Evolutionary conservation across 2,888 invertebrate genomes (phyloP), one percentile per base, ranked within the genome.

Genomic region (Ophioninae sp.): DNA sequence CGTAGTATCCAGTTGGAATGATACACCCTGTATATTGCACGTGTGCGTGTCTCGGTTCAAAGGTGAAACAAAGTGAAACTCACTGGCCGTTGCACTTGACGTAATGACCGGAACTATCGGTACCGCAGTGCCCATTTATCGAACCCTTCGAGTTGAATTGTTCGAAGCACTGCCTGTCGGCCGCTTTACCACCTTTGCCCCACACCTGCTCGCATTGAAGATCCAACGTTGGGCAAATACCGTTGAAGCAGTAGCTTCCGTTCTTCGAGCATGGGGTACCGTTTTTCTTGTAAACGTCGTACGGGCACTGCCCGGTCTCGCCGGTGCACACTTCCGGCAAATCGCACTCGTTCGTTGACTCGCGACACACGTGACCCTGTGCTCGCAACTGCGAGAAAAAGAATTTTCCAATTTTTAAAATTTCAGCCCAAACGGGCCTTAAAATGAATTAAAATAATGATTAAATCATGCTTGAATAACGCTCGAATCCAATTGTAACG

Each of bases 81-180:
- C 93, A 97, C 97, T 96, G 96, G 90, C 95, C 94, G 82, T 97
- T 96, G 93, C 99, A 99, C 93, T 98, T 98, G 89, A 97, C 94
- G 92, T 95, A 97, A 89, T 96, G 95, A 69, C 96, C 96, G 83
- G 94, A 94, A 85, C 93, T 92, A 90, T 97, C 97, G 86, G 96
- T 96, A 64, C 99, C 99, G 92, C 99, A 99, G 93, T 99, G 98
- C 0, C 99, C 99, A 88, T 97, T 98, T 87, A 97, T 97, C 69
- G 97, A 97, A 13, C 99, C 99, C 91, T 98, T 98, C 0, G 97
- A 96, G 93, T 99, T 99, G 94, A 98, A 98, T 93, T 98, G 97
- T 85, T 98, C 97, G 93, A 97, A 99, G 94, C 99, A 99, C 89
- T 97, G 96, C 85, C 95, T 95, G 91, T 98, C 97, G 2, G 97